Base-by-base conservation (phyloP, 2,888 invertebrate species). In the Drosophila differens region DNA sequence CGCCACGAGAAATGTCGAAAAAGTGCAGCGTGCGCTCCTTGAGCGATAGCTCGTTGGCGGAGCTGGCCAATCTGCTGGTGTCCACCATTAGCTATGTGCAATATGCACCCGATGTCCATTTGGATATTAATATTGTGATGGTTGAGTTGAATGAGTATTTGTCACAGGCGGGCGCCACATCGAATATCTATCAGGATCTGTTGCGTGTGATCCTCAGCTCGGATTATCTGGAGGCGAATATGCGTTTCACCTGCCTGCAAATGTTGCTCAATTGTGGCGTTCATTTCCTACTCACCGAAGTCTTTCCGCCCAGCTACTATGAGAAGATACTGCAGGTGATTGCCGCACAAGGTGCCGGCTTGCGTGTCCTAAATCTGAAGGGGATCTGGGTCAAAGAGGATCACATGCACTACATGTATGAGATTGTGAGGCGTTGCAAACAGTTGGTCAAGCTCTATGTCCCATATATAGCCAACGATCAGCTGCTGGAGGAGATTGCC, bases 331-430 rank as follows among this genome's bases (percentile, higher is more conserved):
- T 96, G 84, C 95, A 95, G 92, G 94, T 95, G 76, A 95, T 96
- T 83, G 94, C 94, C 7, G 94, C 94, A 30, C 95, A 95, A 92
- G 96, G 96, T 10, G 94, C 94, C 10, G 95, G 96, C 37, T 88
- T 96, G 79, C 95, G 95, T 53, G 93, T 95, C 41, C 94, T 96
- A 61, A 96, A 96, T 92, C 93, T 96, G 67, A 96, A 96, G 93
- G 96, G 96, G 19, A 95, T 96, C 39, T 96, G 96, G 96, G 95
- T 95, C 51, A 95, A 95, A 91, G 96, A 96, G 61, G 96, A 96
- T 76, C 95, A 95, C 82, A 94, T 96, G 85, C 93, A 94, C 67
- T 94, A 95, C 16, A 94, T 96, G 93, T 95, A 95, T 74, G 94
- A 95, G 35, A 92, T 96, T 35, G 94, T 96, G 10, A 94, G 94